Conservation (phyloP, 2,888 invertebrate genomes). For the Spodoptera littoralis region DNA sequence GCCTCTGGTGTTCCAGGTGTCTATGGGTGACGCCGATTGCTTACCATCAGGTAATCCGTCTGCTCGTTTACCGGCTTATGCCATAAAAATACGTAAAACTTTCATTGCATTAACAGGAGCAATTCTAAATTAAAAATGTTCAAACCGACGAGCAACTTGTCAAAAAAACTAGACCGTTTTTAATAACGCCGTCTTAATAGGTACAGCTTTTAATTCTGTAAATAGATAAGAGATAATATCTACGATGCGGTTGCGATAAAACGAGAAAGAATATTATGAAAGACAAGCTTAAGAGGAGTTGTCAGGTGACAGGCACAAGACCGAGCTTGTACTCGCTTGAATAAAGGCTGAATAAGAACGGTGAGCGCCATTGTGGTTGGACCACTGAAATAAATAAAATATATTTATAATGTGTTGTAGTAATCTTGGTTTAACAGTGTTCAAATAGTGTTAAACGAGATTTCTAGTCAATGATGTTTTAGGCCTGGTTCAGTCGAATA, state of each 20-base stretch:
- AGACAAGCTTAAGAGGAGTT: constrained; percentile 71
- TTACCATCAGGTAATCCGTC: too few relatives aligned
- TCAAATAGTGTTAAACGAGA: too few relatives aligned
- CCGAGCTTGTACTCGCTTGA: constrained; percentile 54
- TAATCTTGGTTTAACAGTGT: too few relatives aligned
- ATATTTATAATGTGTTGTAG: too few relatives aligned
- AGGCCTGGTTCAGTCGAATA: too few relatives aligned
- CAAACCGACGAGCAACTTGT: constrained; percentile 1
- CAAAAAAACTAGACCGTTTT: constrained; percentile 23
- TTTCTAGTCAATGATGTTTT: too few relatives aligned
- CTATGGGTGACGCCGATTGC: too few relatives aligned
- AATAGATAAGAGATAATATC: constrained; percentile 75
- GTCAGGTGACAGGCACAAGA: constrained; percentile 74
- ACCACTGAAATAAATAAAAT: neutral
- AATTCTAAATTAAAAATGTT: constrained; percentile 1
- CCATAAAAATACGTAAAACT: too few relatives aligned
- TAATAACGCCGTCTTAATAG: constrained; percentile 26
- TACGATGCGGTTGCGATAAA: constrained; percentile 63
- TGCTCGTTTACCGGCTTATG: too few relatives aligned
- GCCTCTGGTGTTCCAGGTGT: too few relatives aligned
- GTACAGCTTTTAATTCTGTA: constrained; percentile 63
- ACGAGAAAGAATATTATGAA: constrained; percentile 74
- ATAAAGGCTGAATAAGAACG: constrained; percentile 47
- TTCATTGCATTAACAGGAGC: too few relatives aligned
- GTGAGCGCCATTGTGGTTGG: constrained; percentile 9